Evolutionary conservation across 1,140 invertebrate genomes (phyloP), one percentile per base, ranked within the genome.

Genomic region (Papilio glaucus): DNA sequence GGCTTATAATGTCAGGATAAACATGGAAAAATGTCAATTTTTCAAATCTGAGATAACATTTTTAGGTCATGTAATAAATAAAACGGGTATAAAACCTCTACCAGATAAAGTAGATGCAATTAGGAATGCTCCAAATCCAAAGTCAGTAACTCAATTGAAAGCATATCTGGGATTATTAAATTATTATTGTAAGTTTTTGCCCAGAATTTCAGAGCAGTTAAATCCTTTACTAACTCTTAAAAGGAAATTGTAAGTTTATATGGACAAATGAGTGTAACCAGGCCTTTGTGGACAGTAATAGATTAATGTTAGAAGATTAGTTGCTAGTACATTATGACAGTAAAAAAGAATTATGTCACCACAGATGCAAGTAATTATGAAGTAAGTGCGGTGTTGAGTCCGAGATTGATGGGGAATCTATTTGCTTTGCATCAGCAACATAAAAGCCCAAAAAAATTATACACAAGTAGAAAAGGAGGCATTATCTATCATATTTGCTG

Each of bases 341-440:
- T 8, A 71, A 45, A 26, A 72, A 71, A 9, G 76, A 69, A 13
- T 53, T 76, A 63, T 45, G 45, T 79, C 21, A 79, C 74, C 0
- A 72, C 76, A 26, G 74, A 79, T 15, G 77, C 77, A 24, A 76
- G 72, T 18, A 72, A 72, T 10, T 68, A 61, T 15, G 74, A 72
- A 26, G 38, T 75, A n/a, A 74, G 74, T 1, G 68, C 74, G 4
- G 15, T 78, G 60, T 39, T 78, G 37, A 38, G 37, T 75, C 77
- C 0, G 69, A 78, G 60, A 69, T 71, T 6, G 65, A 57, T 12
- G 49, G 26, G 10, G 71, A 62, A 62, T 70, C 74, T 12, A 63
- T 75, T 18, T 74, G 72, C 4, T 79, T 68, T 18, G 87, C 74
- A 78, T 87, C 67, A 65, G 77, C 79, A 67, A 74, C 71, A 72